Evolutionary conservation across 1,140 invertebrate species (phyloP).

Genomic region (Sinella curviseta): DNA sequence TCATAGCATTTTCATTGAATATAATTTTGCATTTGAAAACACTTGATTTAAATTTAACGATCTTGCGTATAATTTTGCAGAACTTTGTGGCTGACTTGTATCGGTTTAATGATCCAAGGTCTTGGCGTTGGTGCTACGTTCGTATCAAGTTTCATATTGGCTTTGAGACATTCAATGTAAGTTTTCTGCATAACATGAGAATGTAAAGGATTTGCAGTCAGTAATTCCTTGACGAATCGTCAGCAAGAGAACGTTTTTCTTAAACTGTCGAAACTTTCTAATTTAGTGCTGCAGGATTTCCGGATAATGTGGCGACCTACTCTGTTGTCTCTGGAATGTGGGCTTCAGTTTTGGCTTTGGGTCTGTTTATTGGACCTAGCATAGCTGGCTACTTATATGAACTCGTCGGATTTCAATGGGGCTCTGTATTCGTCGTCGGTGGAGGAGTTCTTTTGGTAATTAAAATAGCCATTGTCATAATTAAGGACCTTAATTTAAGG

Average conservation of each 20-base stretch:
- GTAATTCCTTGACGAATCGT: neutral
- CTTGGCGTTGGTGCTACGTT: conserved; percentile 77
- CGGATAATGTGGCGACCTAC: conserved; percentile 56
- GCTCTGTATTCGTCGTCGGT: conserved; percentile 69
- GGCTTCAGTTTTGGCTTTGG: conserved; percentile 55
- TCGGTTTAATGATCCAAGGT: conserved; percentile 72
- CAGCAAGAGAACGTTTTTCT: neutral
- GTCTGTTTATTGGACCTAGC: conserved; percentile 54
- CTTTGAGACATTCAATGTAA: conserved; percentile 73
- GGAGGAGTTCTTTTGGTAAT: neutral
- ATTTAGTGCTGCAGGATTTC: conserved; percentile 52
- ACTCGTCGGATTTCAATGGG: conserved; percentile 66
- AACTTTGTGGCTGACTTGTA: conserved; percentile 66
- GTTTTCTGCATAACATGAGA: conserved; percentile 51
- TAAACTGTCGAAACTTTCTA: neutral
- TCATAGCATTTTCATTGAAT: neutral
- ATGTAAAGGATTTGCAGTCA: neutral
- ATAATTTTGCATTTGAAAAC: neutral
- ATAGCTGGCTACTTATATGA: conserved; percentile 52
- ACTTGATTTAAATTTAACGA: neutral
- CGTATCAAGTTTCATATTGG: conserved; percentile 77
- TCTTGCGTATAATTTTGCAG: conserved; percentile 56
- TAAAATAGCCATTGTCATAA: neutral
- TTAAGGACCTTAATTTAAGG: neutral
- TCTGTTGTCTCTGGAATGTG: conserved; percentile 56